Conservation (phyloP, 1,140 invertebrate species). For the Neelides sp. region DNA sequence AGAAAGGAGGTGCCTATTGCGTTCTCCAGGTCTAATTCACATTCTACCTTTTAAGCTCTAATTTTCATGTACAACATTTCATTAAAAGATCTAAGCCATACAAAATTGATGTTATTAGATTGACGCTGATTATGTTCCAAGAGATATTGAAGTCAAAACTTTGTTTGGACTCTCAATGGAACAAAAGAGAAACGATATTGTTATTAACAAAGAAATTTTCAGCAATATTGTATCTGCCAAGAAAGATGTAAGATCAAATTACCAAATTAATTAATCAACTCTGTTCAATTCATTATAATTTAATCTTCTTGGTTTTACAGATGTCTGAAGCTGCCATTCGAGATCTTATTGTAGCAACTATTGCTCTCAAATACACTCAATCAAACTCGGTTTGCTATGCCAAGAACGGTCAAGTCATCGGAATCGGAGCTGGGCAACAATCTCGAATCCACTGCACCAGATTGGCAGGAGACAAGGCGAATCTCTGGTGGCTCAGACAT, state of each 20-base stretch:
- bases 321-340: constrained; percentile 62
- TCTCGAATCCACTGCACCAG: constrained; percentile 94
- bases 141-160: constrained; percentile 65
- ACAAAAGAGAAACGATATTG: constrained; percentile 79
- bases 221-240: constrained; percentile 67
- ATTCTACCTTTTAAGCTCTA: neutral
- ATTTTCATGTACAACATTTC: neutral
- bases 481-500: constrained; percentile 77
- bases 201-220: constrained; percentile 67
- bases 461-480: constrained; percentile 92
- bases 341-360: constrained; percentile 89
- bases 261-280: neutral
- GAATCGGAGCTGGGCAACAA: constrained; percentile 95
- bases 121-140: constrained; percentile 71
- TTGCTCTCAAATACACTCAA: constrained; percentile 95
- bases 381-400: constrained; percentile 94
- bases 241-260: constrained; percentile 40
- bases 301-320: constrained; percentile 34
- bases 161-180: constrained; percentile 85
- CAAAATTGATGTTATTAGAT: constrained; percentile 47
- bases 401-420: constrained; percentile 81
- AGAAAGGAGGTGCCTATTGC: constrained; percentile 89
- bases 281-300: neutral
- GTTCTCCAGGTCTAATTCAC: constrained; percentile 52
- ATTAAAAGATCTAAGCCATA: constrained; percentile 1